Conservation (phyloP, 2,113 vertebrate genomes). For the Bos taurus region ARS-UCD2.0 NC_037338.1:96538001-96538500, state of each 20-base stretch:
- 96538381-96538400: no score
- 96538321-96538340: background rate
- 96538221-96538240: background rate
- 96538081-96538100: background rate
- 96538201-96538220: background rate
- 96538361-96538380: background rate
- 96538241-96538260: background rate
- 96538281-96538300: background rate
- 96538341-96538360: background rate
- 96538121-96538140: background rate
- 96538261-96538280: background rate
- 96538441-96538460: background rate
- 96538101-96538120: fast-evolving
- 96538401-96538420: no score
- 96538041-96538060: background rate
- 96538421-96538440: background rate
- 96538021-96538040: background rate
- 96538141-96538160: background rate
- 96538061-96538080: background rate
- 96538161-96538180: background rate
- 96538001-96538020: background rate
- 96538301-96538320: background rate
- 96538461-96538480: background rate
- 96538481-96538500: background rate
- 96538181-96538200: background rate